Evolutionary conservation across 2,888 invertebrate species (phyloP), one percentile per base, ranked within the genome.

Genomic region (Dermolepida albohirtum): DNA sequence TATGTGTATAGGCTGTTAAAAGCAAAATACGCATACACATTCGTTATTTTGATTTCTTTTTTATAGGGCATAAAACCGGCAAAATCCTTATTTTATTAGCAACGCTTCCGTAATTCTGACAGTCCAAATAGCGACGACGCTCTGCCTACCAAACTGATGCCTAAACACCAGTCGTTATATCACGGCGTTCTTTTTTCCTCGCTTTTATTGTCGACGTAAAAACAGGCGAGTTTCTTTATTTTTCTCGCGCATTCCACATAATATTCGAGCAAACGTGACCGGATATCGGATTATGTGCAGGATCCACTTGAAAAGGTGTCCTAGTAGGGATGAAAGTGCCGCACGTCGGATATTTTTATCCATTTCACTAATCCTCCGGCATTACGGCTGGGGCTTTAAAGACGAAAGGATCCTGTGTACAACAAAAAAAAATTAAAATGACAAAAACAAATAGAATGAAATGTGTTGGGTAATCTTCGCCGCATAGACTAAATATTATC

Each of bases 41-140:
- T 55, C 55, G 41, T 55, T 55, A 55, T 55, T 41, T 22, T 41
- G 55, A 55, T 55, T 55, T 55, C 41, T 22, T 41, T 55, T 55
- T 55, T 55, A 55, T 55, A 22, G 41, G 11, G n/a, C 55, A 41
- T 55, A 55, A 55, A 55, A 41, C 41, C n/a, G 41, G 17, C 17
- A 27, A 22, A 51, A 29, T 51, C 51, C 51, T 12, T 27, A 29
- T 51, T 51, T 29, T 51, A 51, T 22, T 51, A 27, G 27, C 27
- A 27, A 27, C 22, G n/a, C n/a, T 34, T 34, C 34, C 34, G 34
- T 34, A 34, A 34, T 34, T 34, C 10, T 10, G 34, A 34, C 34
- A 34, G 34, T 34, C 22, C 12, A 47, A 14, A 14, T 14, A 47
- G 16, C 34, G 34, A 34, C 10, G 34, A 34, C 34, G 6, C 34